Conservation (phyloP, 2,113 vertebrate species). For the Typhlomys cinereus region DNA sequence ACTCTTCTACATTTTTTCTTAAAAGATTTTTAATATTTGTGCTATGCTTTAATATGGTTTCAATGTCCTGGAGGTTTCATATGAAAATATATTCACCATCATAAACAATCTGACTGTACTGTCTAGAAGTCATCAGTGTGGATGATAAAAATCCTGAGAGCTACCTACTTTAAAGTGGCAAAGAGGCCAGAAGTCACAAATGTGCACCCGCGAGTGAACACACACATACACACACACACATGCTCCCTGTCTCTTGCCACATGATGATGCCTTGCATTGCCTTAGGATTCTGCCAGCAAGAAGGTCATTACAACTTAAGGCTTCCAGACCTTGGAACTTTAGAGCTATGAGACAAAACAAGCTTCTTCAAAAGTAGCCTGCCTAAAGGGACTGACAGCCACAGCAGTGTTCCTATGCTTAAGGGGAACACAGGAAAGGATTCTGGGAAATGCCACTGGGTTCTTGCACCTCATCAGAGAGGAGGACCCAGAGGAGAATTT, state of each 20-base stretch:
- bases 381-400: no score
- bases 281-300: neutral
- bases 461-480: no score
- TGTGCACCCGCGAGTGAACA: no score
- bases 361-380: neutral
- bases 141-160: neutral
- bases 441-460: no score
- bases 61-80: neutral
- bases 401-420: no score
- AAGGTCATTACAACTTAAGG: neutral
- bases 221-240: neutral
- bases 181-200: neutral
- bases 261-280: neutral
- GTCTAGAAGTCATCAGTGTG: neutral
- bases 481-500: no score
- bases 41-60: neutral
- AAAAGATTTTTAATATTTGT: slow-evolving; percentile 20
- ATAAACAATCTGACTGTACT: neutral
- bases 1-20: neutral
- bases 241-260: neutral
- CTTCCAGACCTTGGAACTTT: neutral
- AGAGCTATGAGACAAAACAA: neutral
- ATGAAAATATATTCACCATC: neutral
- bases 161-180: neutral
- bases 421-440: no score